Evolutionary conservation across 2,797 vertebrate genomes (phyloP).

Genomic region (Setipinna tenuifilis): DNA sequence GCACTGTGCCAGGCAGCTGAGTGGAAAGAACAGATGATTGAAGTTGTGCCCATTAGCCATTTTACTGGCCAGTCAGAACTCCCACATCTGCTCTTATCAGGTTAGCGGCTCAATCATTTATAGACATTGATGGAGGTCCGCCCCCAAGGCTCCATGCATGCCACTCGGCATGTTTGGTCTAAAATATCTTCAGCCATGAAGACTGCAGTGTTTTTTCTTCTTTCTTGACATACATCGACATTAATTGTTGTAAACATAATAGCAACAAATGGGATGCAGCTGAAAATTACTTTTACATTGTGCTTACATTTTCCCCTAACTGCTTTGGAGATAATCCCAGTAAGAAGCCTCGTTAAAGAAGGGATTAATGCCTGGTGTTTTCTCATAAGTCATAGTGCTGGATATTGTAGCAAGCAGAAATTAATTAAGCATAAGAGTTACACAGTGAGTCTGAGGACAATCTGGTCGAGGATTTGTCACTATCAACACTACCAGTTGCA

Average conservation of each 20-base stretch:
- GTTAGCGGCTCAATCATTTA: slow-evolving; percentile 9
- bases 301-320: neutral
- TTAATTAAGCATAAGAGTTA: neutral
- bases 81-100: neutral
- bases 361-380: neutral
- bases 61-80: neutral
- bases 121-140: neutral
- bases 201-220: neutral
- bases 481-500: neutral
- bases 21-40: slow-evolving; percentile 14
- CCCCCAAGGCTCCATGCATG: neutral
- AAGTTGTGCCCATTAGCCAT: neutral
- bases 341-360: neutral
- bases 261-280: too few species aligned
- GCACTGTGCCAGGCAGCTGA: neutral
- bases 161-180: neutral
- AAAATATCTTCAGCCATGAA: neutral
- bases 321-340: neutral
- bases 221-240: neutral
- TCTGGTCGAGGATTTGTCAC: slow-evolving; percentile 41
- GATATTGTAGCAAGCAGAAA: neutral
- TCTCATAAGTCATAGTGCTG: neutral
- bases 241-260: neutral
- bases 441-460: slow-evolving; percentile 8
- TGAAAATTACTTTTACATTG: too few species aligned